phyloP scores from a whole-genome alignment of 2,888 invertebrate species.

The Pheosia tremula region DNA sequence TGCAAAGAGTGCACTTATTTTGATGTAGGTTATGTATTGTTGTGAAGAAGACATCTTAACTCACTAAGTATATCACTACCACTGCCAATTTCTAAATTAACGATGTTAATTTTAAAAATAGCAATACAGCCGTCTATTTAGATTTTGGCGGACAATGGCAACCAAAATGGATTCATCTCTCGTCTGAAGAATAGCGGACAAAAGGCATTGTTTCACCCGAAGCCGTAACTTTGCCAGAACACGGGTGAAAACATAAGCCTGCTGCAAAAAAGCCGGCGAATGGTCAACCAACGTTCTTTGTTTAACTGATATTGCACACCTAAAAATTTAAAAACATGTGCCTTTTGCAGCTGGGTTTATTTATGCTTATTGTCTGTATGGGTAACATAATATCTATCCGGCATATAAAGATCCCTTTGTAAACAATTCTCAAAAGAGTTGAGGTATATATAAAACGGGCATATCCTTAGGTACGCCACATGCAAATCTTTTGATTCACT shows the following conservation, averaged over 20 bases:
- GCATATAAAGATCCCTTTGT: too few relatives aligned
- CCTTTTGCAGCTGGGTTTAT: not conserved
- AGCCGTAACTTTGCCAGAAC: constrained; percentile 33
- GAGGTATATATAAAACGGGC: too few relatives aligned
- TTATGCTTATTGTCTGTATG: not conserved
- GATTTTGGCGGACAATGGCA: constrained; percentile 11
- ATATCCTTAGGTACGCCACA: too few relatives aligned
- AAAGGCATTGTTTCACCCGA: constrained; percentile 48
- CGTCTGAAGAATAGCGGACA: constrained; percentile 44
- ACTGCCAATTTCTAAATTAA: not conserved
- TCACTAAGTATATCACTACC: too few relatives aligned
- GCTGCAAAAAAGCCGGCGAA: constrained; percentile 14
- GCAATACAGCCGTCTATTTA: constrained; percentile 4
- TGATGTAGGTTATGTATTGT: too few relatives aligned
- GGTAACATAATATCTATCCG: too few relatives aligned
- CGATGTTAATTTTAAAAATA: constrained; percentile 5
- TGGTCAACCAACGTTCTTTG: constrained; percentile 27
- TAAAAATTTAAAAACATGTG: not conserved
- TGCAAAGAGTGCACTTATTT: too few relatives aligned
- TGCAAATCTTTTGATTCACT: too few relatives aligned
- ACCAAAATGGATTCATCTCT: constrained; percentile 33
- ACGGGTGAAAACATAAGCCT: constrained; percentile 33
- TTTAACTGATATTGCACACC: constrained; percentile 9
- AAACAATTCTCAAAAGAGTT: too few relatives aligned
- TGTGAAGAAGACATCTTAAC: too few relatives aligned